These are phyloP conservation scores for Poecilobothrus nobilitatus DNA, from an alignment of 2,888 invertebrate species.

Conservation along the genomic window DNA sequence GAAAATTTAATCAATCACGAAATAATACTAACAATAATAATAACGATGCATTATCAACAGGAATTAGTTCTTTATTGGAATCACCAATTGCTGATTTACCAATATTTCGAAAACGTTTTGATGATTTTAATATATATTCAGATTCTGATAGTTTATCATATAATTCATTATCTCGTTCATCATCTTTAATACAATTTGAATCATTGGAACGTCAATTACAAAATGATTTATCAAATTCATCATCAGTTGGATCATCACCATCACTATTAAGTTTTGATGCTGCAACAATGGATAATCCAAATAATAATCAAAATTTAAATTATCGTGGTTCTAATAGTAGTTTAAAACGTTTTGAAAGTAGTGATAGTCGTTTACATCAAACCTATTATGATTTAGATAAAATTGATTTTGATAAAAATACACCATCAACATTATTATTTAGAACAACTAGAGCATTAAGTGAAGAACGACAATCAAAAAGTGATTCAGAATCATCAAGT, in stretches of 20 bases:
- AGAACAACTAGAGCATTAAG: neutral
- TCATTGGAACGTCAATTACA: constrained; percentile 65
- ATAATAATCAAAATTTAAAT: constrained; percentile 32
- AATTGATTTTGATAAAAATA: constrained; percentile 35
- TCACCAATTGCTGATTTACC: constrained; percentile 26
- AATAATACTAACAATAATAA: constrained; percentile 16
- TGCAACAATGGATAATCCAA: constrained; percentile 22
- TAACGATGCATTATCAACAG: neutral
- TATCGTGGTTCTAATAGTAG: constrained; percentile 36
- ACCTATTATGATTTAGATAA: constrained; percentile 42
- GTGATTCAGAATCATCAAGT: constrained; percentile 28
- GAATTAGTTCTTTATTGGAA: neutral
- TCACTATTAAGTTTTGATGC: constrained; percentile 37
- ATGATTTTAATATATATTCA: constrained; percentile 38
- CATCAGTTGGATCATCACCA: constrained; percentile 40
- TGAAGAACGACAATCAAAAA: constrained; percentile 13
- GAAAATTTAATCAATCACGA: constrained; percentile 24
- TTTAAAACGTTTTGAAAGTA: constrained; percentile 37
- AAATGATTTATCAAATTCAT: constrained; percentile 34
- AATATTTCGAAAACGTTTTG: constrained; percentile 33
- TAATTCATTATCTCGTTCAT: constrained; percentile 64
- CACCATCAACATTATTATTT: constrained; percentile 18
- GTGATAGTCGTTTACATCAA: constrained; percentile 39
- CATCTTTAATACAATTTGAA: constrained; percentile 77
- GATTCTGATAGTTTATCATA: constrained; percentile 45